Conservation (phyloP, 2,888 invertebrate genomes). For the Zygothrica quintamaculata region DNA sequence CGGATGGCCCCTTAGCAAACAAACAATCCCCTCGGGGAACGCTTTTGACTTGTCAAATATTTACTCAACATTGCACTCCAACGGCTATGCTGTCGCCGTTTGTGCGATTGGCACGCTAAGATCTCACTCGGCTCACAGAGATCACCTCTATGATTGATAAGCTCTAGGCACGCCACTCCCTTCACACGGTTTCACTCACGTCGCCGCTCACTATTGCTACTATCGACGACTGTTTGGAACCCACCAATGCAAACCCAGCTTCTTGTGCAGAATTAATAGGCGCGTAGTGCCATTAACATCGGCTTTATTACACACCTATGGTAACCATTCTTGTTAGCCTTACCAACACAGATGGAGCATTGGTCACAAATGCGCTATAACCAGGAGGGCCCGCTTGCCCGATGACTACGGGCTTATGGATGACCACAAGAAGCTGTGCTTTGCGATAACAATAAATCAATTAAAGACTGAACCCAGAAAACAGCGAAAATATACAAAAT, state of each 20-base stretch:
- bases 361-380: slow-evolving; percentile 31
- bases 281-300: slow-evolving; percentile 46
- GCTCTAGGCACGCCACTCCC: slow-evolving; percentile 2
- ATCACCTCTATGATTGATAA: neutral
- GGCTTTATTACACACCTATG: slow-evolving; percentile 10
- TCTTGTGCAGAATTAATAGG: slow-evolving; percentile 60
- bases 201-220: slow-evolving; percentile 62
- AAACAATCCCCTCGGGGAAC: slow-evolving; percentile 20
- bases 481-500: slow-evolving; percentile 11
- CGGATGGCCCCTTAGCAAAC: slow-evolving; percentile 41
- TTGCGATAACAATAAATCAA: neutral
- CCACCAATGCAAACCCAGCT: slow-evolving; percentile 30
- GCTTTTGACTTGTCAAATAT: slow-evolving; percentile 13
- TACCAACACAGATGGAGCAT: slow-evolving; percentile 57
- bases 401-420: slow-evolving; percentile 55
- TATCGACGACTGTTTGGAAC: slow-evolving; percentile 42
- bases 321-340: slow-evolving; percentile 32
- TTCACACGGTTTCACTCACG: slow-evolving; percentile 10
- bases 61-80: slow-evolving; percentile 75
- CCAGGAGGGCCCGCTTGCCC: slow-evolving; percentile 34
- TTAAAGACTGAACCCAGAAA: slow-evolving; percentile 58
- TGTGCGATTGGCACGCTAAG: slow-evolving; percentile 79
- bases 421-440: slow-evolving; percentile 49
- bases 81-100: slow-evolving; percentile 80
- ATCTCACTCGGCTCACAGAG: slow-evolving; percentile 16